phyloP scores from a whole-genome alignment of 2,113 vertebrate genomes.

The Phalacrocorax carbo region DNA sequence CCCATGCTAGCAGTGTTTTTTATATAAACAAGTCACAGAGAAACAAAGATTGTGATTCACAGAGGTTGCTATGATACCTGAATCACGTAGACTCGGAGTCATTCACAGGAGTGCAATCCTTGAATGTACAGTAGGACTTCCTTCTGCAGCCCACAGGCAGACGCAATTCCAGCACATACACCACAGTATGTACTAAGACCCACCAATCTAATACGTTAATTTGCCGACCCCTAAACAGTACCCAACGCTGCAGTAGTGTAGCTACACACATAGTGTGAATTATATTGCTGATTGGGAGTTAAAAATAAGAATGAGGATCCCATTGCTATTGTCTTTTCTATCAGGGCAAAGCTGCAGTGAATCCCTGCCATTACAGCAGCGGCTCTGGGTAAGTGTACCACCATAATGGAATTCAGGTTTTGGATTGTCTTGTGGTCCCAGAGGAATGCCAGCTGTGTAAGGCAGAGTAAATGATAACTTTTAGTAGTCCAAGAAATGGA shows the following conservation, averaged over 20 bases:
- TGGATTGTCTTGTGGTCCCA: not conserved
- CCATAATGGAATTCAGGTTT: not conserved
- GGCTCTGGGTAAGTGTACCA: not conserved
- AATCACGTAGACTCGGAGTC: accelerated
- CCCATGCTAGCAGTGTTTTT: not conserved
- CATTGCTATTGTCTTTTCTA: not conserved
- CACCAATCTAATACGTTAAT: not conserved
- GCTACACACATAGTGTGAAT: not conserved
- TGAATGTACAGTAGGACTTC: not conserved
- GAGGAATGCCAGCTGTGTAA: not conserved
- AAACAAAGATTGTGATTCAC: not conserved
- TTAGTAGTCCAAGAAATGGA: not conserved
- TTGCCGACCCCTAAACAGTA: not conserved
- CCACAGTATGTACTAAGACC: not conserved
- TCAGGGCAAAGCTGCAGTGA: not conserved
- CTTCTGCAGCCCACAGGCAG: not conserved
- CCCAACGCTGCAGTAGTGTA: not conserved
- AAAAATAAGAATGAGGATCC: not conserved
- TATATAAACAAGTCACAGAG: not conserved
- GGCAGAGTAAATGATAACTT: not conserved
- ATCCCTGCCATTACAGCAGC: accelerated
- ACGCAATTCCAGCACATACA: not conserved
- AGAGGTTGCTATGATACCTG: constrained; percentile 30
- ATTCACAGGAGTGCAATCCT: not conserved
- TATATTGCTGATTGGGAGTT: not conserved